These are phyloP conservation scores for Argopecten irradians DNA, from an alignment of 1,140 invertebrate species.

Conservation along the genomic window DNA sequence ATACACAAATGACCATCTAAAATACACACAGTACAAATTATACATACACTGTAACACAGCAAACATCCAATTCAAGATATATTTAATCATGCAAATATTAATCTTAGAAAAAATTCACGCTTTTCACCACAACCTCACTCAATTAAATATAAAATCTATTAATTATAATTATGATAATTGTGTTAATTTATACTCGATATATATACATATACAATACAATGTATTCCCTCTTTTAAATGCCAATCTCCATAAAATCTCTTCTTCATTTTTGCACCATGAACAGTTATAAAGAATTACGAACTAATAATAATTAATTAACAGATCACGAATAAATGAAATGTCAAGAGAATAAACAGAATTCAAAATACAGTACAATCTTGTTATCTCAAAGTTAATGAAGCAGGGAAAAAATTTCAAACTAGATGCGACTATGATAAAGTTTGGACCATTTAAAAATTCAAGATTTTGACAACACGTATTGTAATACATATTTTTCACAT, in stretches of 20 bases:
- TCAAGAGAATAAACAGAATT: background rate
- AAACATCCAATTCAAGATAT: background rate
- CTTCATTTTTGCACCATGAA: background rate
- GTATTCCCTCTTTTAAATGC: background rate
- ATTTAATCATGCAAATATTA: constrained; percentile 11
- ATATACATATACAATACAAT: background rate
- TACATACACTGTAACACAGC: background rate
- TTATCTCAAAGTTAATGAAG: too few species aligned
- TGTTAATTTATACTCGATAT: background rate
- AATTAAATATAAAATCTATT: constrained; percentile 24
- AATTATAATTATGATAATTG: background rate
- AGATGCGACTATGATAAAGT: too few species aligned
- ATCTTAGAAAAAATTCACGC: background rate
- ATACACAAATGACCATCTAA: background rate
- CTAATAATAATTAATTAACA: background rate
- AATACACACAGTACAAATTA: background rate
- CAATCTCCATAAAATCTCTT: background rate
- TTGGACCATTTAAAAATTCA: too few species aligned
- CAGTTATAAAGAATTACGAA: background rate
- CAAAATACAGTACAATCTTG: background rate
- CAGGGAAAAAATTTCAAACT: too few species aligned
- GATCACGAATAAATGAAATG: background rate
- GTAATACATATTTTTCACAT: too few species aligned
- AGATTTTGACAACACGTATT: too few species aligned
- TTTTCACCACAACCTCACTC: constrained; percentile 15